Conservation (phyloP, 2,888 invertebrate species). For the Drosophila fulvimacula region DNA sequence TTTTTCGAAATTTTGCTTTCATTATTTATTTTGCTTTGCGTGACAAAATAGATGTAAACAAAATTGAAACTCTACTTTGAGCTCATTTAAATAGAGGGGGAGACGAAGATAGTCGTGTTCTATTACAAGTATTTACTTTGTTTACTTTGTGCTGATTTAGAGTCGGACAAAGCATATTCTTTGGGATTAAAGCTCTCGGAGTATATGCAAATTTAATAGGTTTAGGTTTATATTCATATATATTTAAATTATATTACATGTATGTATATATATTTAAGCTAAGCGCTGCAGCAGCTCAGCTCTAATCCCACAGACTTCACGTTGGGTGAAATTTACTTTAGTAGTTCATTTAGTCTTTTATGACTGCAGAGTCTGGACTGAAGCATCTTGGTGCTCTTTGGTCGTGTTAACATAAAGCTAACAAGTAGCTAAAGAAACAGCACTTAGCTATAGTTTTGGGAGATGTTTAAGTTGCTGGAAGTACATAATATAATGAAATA, state of each 20-base stretch:
- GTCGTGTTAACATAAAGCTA: background rate
- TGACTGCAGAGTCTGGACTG: background rate
- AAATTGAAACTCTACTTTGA: constrained; percentile 1
- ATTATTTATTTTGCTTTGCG: constrained; percentile 6
- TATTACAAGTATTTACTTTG: background rate
- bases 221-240: no score
- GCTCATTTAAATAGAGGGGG: background rate
- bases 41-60: constrained; percentile 1
- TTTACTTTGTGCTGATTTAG: background rate
- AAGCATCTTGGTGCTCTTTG: background rate
- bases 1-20: background rate
- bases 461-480: no score
- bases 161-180: background rate
- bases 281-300: background rate
- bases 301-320: background rate
- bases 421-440: background rate
- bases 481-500: no score
- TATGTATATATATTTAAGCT: background rate
- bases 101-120: background rate
- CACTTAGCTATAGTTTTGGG: background rate
- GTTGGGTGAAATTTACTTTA: background rate
- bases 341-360: background rate
- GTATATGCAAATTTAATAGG: background rate
- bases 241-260: no score
- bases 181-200: background rate